A percentile compares a stretch with the other conserved stretches of the same genome.
phyloP scores from a whole-genome alignment of 2,797 vertebrate genomes.

The Novumbra hubbsi region DNA sequence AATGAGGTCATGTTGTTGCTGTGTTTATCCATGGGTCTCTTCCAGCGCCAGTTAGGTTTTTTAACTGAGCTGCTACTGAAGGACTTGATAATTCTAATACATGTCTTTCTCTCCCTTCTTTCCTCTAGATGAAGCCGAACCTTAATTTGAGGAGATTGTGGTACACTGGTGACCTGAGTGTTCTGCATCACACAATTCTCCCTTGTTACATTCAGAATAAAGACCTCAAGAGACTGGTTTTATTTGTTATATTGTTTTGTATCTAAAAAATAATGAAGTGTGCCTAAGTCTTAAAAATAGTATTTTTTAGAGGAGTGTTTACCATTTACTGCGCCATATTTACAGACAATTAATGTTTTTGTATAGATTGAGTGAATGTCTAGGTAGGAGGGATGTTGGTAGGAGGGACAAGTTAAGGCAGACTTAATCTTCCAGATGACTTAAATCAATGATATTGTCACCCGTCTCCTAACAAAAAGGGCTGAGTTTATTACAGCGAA shows the following conservation, averaged over 20 bases:
- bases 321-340: background rate
- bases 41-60: no score
- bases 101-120: background rate
- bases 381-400: no score
- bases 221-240: slow-evolving; percentile 32
- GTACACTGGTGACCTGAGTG: slow-evolving; percentile 39
- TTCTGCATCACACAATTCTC: slow-evolving; percentile 13
- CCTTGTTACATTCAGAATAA: slow-evolving; percentile 47
- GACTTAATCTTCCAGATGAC: slow-evolving; percentile 52
- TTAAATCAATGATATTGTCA: background rate
- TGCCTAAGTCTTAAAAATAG: background rate
- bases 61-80: no score
- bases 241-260: background rate
- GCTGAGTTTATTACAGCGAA: no score
- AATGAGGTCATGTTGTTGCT: background rate
- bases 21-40: no score
- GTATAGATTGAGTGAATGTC: background rate
- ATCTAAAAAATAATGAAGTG: background rate
- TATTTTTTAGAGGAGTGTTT: background rate
- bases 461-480: no score
- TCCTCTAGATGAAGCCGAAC: slow-evolving; percentile 60
- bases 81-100: no score
- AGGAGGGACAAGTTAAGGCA: no score
- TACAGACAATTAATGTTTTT: background rate
- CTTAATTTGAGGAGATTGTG: slow-evolving; percentile 37